Base-by-base conservation (phyloP, 2,888 invertebrate species). In the Synanthedon andrenaeformis region DNA sequence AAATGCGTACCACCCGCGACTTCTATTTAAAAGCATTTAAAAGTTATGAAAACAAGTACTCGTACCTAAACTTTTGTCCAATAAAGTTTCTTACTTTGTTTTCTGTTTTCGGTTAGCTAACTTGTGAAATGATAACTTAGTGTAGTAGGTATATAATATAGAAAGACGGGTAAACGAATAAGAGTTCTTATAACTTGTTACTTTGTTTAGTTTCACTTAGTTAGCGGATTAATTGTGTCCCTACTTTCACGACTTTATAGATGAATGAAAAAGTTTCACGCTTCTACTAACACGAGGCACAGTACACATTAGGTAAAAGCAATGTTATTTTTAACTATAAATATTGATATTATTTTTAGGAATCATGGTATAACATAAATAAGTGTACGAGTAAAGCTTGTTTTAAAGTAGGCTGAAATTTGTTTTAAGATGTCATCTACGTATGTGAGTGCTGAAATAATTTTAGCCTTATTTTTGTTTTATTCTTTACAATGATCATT, bases 1-100 rank as follows among this genome's bases (percentile, higher is more conserved):
- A 58, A 61, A 60, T 61, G 56, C 58, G 35, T 12, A 14, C 13
- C 45, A 14, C 3, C 45, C 45, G 45, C 13, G 45, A 14, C 45
- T 45, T 45, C 45, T 45, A 45, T 45, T 45, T n/a, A 45, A 45
- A 45, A 45, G 45, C 13, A 45, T 45, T 45, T n/a, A 45, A 45
- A 45, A 45, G 45, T 45, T 45, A 45, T n/a, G n/a, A 45, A 45
- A 45, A 13, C 45, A 45, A 45, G 4, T 23, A 23, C 23, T 23
- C 23, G 42, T 35, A 10, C 35, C 13, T 45, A 45, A 45, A 45
- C 45, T 45, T 45, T 45, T 6, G 35, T 3, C 45, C 6, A 45
- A n/a, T 4, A 13, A 45, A 10, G 6, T 35, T 35, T 13, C 14
- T 11, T 14, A 45, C 45, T 45, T 45, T 45, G 45, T 45, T 42